Evolutionary conservation across 2,113 vertebrate species (phyloP).

Genomic region (Miniopterus natalensis): DNA sequence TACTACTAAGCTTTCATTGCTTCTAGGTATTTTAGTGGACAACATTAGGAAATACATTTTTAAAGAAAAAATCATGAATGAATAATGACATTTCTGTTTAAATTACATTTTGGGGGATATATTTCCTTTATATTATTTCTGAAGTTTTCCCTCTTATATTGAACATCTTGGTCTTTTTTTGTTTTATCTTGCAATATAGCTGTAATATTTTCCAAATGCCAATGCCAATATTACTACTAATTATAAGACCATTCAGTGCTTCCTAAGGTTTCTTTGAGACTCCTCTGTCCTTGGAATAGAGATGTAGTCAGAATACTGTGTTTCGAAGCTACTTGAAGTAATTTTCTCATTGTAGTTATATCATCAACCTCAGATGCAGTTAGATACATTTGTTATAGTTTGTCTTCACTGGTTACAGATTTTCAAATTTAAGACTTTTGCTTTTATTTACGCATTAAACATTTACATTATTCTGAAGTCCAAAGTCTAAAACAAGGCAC

Average conservation of each 20-base stretch:
- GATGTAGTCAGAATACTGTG: not conserved
- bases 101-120: not conserved
- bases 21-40: not conserved
- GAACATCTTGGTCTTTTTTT: not conserved
- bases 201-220: not conserved
- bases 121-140: not conserved
- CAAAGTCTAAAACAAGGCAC: not conserved
- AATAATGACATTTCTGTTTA: slow-evolving; percentile 13
- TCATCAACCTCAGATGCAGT: not conserved
- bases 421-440: slow-evolving; percentile 20
- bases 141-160: not conserved
- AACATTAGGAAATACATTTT: not conserved
- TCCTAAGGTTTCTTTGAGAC: not conserved
- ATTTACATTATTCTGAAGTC: not conserved
- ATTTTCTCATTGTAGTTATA: not conserved
- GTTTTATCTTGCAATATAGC: not conserved
- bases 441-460: not conserved
- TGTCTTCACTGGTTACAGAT: not conserved
- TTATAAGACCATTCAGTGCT: not conserved
- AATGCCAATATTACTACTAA: not conserved
- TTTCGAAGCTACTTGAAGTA: not conserved
- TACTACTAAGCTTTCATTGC: not conserved
- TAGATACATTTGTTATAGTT: not conserved
- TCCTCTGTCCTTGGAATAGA: not conserved
- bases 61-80: not conserved